These are phyloP conservation scores for Empis stercorea DNA, from an alignment of 2,888 invertebrate genomes.

Conservation along the genomic window DNA sequence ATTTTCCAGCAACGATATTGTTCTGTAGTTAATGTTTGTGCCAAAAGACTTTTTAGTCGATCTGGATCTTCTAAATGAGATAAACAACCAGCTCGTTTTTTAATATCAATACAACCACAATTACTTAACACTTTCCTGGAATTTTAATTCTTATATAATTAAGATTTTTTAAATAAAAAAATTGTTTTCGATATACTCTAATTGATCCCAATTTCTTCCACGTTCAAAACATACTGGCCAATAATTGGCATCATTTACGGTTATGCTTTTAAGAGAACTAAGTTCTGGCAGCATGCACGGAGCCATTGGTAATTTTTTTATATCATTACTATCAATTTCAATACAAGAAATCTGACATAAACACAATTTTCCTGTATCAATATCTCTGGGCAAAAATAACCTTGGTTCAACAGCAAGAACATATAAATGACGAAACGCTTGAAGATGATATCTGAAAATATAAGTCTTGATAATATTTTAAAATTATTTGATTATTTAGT, in stretches of 20 bases:
- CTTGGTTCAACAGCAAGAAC: slow-evolving; percentile 87
- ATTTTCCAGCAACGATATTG: slow-evolving; percentile 36
- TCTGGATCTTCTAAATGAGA: slow-evolving; percentile 75
- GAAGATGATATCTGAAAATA: slow-evolving; percentile 79
- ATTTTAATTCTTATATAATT: background rate
- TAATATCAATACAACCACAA: slow-evolving; percentile 65
- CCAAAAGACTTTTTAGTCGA: slow-evolving; percentile 64
- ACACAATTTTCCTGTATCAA: slow-evolving; percentile 65
- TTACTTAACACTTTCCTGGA: slow-evolving; percentile 51
- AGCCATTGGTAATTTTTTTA: slow-evolving; percentile 46
- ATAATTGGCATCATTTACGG: slow-evolving; percentile 72
- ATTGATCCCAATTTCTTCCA: slow-evolving; percentile 69
- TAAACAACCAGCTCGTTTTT: slow-evolving; percentile 78
- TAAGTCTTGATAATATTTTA: background rate
- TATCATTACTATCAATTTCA: slow-evolving; percentile 39
- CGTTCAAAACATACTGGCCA: slow-evolving; percentile 79
- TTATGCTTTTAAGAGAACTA: slow-evolving; percentile 56
- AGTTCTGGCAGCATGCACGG: slow-evolving; percentile 81
- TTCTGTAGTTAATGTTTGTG: slow-evolving; percentile 66
- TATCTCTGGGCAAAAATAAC: slow-evolving; percentile 74
- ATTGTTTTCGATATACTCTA: slow-evolving; percentile 44
- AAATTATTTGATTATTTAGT: background rate
- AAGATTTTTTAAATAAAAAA: slow-evolving; percentile 2
- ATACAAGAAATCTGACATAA: slow-evolving; percentile 60
- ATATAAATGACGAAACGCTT: slow-evolving; percentile 93